Base-by-base conservation (phyloP, 2,113 vertebrate genomes). In the Ascaphus truei region DNA sequence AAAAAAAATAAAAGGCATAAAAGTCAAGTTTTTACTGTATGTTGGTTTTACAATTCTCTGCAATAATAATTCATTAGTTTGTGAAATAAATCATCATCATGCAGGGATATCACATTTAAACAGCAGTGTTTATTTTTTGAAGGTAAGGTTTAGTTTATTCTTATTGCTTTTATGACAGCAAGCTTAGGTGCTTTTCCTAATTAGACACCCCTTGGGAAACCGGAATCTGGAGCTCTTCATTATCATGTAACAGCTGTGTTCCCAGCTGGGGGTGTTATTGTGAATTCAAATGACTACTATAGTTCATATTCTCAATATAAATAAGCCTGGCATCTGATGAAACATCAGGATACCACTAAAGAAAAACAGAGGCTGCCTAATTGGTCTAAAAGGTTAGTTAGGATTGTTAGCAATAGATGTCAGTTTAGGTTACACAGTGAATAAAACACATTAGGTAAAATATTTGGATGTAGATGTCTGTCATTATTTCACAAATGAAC, bases 251-350 rank as follows among this genome's bases (percentile, higher is more conserved):
- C 85, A 90, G 84, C 83, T 90, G 87, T 80, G 80, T 33, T 83
- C 76, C 76, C 88, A 90, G 82, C 81, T 87, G 84, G 81, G 63
- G 11, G 3, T 87, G 79, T 84, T 83, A 71, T 85, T 80, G 74
- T 66, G 83, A 84, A 86, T 60, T 73, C 83, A 85, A 85, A 83
- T 79, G 77, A 79, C 73, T 83, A 73, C 74, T 83, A 80, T 66
- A 68, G 80, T 86, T 83, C 77, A 75, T 76, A 80, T 82, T 82
- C 78, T 82, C 15, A 1, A 68, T 79, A 79, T 84, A 80, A 79
- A 67, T 72, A 33, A 72, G 73, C 57, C 78, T 85, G 79, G 80
- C 80, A 80, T 83, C 62, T 30, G 73, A 75, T 47, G 71, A 63
- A 33, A 1, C 62, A 82, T 85, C 77, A 77, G 76, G 68, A 79